Evolutionary conservation across 2,797 vertebrate species (phyloP).

Genomic region (Pantherophis vulpinus): DNA sequence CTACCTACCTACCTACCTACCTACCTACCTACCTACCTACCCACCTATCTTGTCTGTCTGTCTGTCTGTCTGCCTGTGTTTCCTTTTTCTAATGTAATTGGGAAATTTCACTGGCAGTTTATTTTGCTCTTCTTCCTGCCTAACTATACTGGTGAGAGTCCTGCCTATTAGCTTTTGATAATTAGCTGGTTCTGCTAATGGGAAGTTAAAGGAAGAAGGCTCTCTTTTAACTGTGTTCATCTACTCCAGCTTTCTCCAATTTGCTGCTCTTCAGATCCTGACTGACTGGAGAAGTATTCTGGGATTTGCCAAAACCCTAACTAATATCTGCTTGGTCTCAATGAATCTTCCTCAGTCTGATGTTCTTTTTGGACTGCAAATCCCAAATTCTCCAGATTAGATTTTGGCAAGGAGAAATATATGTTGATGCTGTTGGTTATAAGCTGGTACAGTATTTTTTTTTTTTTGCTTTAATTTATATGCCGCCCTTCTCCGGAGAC

Average conservation of each 20-base stretch:
- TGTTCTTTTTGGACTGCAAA: not conserved
- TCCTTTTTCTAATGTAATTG: not conserved
- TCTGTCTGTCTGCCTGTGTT: no score
- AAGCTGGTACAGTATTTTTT: not conserved
- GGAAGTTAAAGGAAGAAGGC: conserved; percentile 11
- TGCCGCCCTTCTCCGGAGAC: no score
- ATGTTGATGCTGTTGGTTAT: not conserved
- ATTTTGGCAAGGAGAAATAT: not conserved
- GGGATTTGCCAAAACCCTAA: not conserved
- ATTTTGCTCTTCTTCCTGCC: not conserved
- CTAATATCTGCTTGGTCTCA: not conserved
- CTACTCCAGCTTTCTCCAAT: not conserved
- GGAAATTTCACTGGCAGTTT: conserved; percentile 15
- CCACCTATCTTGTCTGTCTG: no score
- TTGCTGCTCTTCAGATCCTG: not conserved
- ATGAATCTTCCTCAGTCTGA: not conserved
- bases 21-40: no score
- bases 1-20: no score
- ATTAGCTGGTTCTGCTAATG: conserved; percentile 24
- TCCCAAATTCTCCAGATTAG: not conserved
- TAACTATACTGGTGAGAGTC: not conserved
- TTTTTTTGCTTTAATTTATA: no score
- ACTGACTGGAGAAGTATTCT: not conserved
- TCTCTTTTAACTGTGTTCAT: not conserved
- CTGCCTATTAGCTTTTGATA: not conserved